Percentiles rank a stretch among this genome's conserved stretches.
Evolutionary conservation across 2,888 invertebrate genomes (phyloP).

Genomic region (Pachymerium ferrugineum): DNA sequence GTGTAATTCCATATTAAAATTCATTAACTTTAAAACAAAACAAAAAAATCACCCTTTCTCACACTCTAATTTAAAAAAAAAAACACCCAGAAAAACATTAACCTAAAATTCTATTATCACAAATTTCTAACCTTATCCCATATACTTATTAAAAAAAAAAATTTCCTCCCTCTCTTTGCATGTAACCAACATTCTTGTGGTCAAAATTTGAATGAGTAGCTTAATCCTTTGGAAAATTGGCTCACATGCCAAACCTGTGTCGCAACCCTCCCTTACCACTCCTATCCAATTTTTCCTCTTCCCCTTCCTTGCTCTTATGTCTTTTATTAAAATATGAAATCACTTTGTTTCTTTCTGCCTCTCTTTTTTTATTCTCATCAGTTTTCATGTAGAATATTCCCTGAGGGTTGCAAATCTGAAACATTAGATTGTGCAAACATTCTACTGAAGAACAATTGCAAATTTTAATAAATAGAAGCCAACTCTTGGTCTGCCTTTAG

Average conservation of each 20-base stretch:
- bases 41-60: too few species aligned
- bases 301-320: neutral
- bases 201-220: neutral
- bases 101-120: too few species aligned
- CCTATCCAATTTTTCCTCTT: neutral
- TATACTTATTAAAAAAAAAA: neutral
- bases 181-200: neutral
- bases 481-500: neutral
- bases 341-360: neutral
- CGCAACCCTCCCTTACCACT: neutral
- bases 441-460: neutral
- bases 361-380: neutral
- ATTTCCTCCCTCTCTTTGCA: neutral
- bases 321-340: neutral
- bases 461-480: neutral
- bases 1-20: too few species aligned
- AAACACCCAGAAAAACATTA: too few species aligned
- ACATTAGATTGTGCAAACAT: neutral
- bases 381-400: neutral
- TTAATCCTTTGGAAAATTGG: neutral
- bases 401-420: neutral
- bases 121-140: too few species aligned
- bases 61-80: too few species aligned
- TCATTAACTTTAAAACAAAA: too few species aligned
- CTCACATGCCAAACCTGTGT: neutral